Conservation (phyloP, 2,113 vertebrate species). For the Apodemus sylvaticus region DNA sequence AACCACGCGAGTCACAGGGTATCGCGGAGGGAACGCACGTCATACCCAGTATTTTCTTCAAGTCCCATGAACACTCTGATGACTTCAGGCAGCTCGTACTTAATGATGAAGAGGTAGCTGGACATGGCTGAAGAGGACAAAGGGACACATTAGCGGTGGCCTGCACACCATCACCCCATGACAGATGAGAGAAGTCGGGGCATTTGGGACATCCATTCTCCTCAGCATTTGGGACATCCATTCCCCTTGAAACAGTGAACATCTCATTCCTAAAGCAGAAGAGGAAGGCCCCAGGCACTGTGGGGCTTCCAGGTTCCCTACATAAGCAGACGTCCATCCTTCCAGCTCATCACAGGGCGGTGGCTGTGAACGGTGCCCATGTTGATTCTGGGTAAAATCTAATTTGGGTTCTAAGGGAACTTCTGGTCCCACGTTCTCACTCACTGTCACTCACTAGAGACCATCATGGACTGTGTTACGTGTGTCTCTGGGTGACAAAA, state of each 20-base stretch:
- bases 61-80: slow-evolving; percentile 93
- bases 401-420: neutral
- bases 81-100: slow-evolving; percentile 98
- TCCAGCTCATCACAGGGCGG: neutral
- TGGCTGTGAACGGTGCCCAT: neutral
- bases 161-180: neutral
- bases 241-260: neutral
- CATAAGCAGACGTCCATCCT: neutral
- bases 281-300: neutral
- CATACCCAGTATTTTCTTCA: slow-evolving; percentile 93
- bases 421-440: neutral
- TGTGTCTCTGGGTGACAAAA: neutral
- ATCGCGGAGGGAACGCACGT: neutral
- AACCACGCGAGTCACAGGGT: neutral
- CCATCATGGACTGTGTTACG: neutral
- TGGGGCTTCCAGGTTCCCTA: slow-evolving; percentile 13
- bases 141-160: slow-evolving; percentile 26
- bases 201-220: neutral
- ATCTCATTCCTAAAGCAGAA: neutral
- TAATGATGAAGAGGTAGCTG: slow-evolving; percentile 99
- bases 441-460: neutral
- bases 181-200: neutral
- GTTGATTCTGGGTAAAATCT: slow-evolving; percentile 10
- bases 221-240: neutral
- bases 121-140: slow-evolving; percentile 93